Evolutionary conservation across 2,888 invertebrate genomes (phyloP).

Genomic region (Aporophyla nigra): DNA sequence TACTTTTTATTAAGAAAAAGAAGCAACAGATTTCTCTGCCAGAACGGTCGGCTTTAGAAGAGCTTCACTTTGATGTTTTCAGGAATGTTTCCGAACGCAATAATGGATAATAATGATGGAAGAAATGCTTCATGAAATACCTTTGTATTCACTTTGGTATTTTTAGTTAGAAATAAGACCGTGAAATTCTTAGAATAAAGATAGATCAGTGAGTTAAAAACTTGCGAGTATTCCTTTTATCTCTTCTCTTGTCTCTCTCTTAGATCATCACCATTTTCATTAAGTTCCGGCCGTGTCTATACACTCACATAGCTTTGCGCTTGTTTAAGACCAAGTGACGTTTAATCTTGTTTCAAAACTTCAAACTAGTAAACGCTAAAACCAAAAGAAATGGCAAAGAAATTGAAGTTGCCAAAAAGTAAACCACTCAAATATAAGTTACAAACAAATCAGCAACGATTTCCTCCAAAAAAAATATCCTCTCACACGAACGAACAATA

Average conservation of each 20-base stretch:
- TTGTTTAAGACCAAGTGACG: neutral
- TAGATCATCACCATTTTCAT: neutral
- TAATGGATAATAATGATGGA: conserved; percentile 61
- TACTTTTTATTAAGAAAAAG: conserved; percentile 11
- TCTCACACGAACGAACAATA: conserved; percentile 55
- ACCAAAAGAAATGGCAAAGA: neutral
- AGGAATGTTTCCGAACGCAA: conserved; percentile 58
- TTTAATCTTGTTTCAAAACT: neutral
- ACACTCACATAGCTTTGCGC: neutral
- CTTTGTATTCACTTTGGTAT: conserved; percentile 33
- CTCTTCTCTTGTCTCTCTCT: no score
- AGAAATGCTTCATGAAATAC: conserved; percentile 42
- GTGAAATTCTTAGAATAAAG: neutral
- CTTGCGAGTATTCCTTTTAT: neutral
- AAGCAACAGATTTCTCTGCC: conserved; percentile 40
- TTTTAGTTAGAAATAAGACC: conserved; percentile 27
- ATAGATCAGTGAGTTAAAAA: neutral
- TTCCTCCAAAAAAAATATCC: conserved; percentile 36
- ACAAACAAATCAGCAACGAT: conserved; percentile 47
- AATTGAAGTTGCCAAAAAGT: conserved; percentile 6
- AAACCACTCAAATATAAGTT: conserved; percentile 18
- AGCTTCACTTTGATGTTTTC: conserved; percentile 56
- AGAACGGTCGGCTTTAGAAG: conserved; percentile 34
- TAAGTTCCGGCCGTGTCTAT: neutral
- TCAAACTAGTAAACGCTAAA: neutral